phyloP scores from a whole-genome alignment of 2,888 invertebrate species.

The Odontothrips loti region DNA sequence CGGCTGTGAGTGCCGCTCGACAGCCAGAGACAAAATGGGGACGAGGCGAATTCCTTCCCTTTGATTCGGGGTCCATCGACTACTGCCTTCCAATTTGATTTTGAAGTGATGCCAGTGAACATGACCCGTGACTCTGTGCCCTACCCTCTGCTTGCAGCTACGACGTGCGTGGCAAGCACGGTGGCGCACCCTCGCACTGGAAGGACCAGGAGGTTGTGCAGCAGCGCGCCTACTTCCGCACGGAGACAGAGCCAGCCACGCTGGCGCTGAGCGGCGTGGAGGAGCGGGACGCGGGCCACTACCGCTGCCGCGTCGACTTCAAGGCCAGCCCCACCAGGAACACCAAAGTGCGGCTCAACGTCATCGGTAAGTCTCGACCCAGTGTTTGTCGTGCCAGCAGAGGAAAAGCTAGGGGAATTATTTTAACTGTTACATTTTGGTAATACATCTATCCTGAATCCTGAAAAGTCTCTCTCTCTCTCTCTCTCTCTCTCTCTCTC shows the following conservation, averaged over 20 bases:
- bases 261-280: constrained; percentile 62
- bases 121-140: no score
- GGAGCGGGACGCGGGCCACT: constrained; percentile 67
- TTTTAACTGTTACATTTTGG: no score
- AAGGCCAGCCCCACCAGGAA: constrained; percentile 73
- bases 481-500: constrained; percentile 29
- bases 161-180: constrained; percentile 59
- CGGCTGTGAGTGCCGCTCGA: no score
- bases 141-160: no score
- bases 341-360: constrained; percentile 65
- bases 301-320: constrained; percentile 77
- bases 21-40: no score
- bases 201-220: constrained; percentile 61
- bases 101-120: no score
- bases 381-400: no score
- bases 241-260: constrained; percentile 63
- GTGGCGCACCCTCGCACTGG: constrained; percentile 64
- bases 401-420: no score
- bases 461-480: constrained; percentile 28
- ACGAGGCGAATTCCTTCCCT: no score
- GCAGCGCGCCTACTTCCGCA: constrained; percentile 64
- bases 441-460: no score
- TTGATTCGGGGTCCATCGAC: no score
- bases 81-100: no score
- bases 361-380: constrained; percentile 61